A percentile compares a stretch with the other conserved stretches of the same genome.
phyloP scores from a whole-genome alignment of 2,113 vertebrate genomes.

The Plectropomus leopardus region DNA sequence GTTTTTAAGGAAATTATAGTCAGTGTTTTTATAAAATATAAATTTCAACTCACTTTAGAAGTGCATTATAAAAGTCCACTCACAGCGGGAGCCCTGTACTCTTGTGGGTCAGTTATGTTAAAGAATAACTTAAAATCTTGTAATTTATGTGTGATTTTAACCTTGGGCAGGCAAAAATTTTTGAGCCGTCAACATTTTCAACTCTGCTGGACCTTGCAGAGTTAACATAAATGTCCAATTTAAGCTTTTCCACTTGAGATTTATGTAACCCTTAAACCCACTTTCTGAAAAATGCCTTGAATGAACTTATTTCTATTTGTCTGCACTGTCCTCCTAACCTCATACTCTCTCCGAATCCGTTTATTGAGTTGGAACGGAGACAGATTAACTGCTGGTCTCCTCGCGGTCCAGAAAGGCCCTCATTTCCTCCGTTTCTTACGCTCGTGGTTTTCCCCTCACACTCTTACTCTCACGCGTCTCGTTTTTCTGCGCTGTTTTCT shows the following conservation, averaged over 20 bases:
- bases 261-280: constrained; percentile 66
- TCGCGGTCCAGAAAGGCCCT: constrained; percentile 69
- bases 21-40: background rate
- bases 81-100: background rate
- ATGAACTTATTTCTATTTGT: constrained; percentile 60
- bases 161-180: constrained; percentile 25
- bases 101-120: constrained; percentile 15
- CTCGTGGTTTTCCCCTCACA: constrained; percentile 69
- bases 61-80: background rate
- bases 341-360: constrained; percentile 45
- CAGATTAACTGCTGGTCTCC: constrained; percentile 71
- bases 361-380: constrained; percentile 65
- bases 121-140: constrained; percentile 18
- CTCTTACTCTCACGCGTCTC: constrained; percentile 82
- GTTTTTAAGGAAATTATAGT: background rate
- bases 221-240: constrained; percentile 63
- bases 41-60: background rate
- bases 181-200: constrained; percentile 48
- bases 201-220: constrained; percentile 43
- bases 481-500: constrained; percentile 77
- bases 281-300: constrained; percentile 60
- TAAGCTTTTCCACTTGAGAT: constrained; percentile 59
- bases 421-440: constrained; percentile 71
- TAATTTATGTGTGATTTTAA: constrained; percentile 58
- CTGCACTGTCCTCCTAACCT: constrained; percentile 51